Evolutionary conservation across 2,113 vertebrate genomes (phyloP), one percentile per base, ranked within the genome.

Genomic region (Phyllostomus hastatus): DNA sequence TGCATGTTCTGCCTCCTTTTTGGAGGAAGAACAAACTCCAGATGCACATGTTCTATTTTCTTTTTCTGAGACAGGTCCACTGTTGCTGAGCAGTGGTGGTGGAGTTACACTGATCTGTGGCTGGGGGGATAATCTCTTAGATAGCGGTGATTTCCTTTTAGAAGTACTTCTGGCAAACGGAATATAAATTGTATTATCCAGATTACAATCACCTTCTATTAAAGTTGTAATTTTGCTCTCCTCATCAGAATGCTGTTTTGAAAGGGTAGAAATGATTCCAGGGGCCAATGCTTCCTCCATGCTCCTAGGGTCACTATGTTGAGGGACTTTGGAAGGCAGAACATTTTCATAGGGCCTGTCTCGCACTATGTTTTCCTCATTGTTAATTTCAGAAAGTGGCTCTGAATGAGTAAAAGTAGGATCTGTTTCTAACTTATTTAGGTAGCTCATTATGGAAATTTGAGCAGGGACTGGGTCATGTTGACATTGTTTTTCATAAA

Each of bases 381-480:
- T 95, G 79, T 75, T 94, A 78, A 95, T 41, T 82, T 98, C 2
- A 26, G 96, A 93, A 0, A 90, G 92, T 85, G 91, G 94, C 28
- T 98, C 97, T 0, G 90, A 31, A 41, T 88, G 95, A 79, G 96
- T 59, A 84, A 93, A 95, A 94, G 93, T 41, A 52, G 86, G 95
- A 59, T 97, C 97, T 43, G 70, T 97, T 95, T 99, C 98, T 95
- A 99, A 94, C 22, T 98, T 98, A 96, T 98, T 98, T 54, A 99
- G 98, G 92, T 99, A 99, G 93, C 96, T 98, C 76, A 99, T 98
- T 85, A 99, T 96, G 16, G 99, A 98, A 87, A 97, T 97, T 84
- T 97, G 98, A 84, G 98, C 90, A 78, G 98, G 96, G 91, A 97
- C 85, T 0, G 79, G 95, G 66, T 98, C 97, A 38, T 94, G 95